Conservation (phyloP, 2,113 vertebrate genomes). For the Sminthopsis crassicaudata region DNA sequence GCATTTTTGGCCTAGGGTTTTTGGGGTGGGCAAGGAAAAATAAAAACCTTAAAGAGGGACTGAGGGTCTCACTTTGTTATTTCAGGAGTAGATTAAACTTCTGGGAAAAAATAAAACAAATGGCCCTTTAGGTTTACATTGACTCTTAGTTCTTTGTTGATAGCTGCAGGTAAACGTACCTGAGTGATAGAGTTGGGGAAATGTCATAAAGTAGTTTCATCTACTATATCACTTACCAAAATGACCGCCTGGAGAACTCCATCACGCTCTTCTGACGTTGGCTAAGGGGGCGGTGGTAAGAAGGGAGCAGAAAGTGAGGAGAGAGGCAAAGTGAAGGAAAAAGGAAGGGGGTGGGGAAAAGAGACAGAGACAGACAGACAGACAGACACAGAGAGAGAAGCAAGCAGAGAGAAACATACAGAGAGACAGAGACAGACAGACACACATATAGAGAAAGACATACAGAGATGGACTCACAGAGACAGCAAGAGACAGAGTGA, state of each 20-base stretch:
- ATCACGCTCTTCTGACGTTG: neutral
- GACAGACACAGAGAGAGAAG: no score
- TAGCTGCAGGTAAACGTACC: constrained; percentile 60
- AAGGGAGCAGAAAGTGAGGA: neutral
- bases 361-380: no score
- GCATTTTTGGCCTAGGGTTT: constrained; percentile 16
- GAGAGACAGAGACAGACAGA: neutral
- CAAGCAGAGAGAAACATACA: neutral
- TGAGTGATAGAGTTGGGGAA: constrained; percentile 70
- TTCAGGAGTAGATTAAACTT: constrained; percentile 68
- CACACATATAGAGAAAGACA: no score
- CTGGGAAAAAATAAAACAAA: constrained; percentile 2
- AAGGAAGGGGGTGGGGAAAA: neutral
- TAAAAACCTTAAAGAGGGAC: neutral
- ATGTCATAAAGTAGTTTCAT: constrained; percentile 38
- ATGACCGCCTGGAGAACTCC: constrained; percentile 2
- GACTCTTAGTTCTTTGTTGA: constrained; percentile 67
- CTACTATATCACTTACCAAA: constrained; percentile 45
- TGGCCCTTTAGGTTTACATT: constrained; percentile 66
- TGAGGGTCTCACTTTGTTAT: neutral
- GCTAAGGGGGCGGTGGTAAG: neutral
- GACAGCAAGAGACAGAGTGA: neutral
- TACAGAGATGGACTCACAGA: no score
- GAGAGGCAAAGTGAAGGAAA: neutral
- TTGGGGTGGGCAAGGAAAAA: constrained; percentile 25